Conservation (phyloP, 2,888 invertebrate species). For the Mythimna pallens region DNA sequence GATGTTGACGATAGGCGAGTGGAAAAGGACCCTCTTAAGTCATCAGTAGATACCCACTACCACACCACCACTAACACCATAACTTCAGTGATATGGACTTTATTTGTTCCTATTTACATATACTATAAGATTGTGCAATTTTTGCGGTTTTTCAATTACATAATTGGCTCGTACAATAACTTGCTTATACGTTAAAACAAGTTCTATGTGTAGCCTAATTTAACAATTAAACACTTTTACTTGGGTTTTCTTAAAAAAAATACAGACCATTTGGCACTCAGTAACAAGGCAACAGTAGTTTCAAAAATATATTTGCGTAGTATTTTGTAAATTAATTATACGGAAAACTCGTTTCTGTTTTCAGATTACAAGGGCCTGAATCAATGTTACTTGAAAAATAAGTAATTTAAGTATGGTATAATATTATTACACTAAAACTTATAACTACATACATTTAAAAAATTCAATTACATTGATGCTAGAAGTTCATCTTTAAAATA, state of each 20-base stretch:
- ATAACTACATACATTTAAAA: neutral
- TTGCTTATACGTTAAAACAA: neutral
- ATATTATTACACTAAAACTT: too few relatives aligned
- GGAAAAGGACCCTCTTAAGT: too few relatives aligned
- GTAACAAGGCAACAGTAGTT: neutral
- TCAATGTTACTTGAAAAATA: neutral
- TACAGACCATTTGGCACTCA: too few relatives aligned
- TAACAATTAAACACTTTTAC: slow-evolving; percentile 5
- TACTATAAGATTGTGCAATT: neutral
- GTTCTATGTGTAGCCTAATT: neutral
- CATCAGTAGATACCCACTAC: too few relatives aligned
- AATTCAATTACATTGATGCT: neutral
- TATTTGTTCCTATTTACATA: too few relatives aligned
- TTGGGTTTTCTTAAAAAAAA: too few relatives aligned
- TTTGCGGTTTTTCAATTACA: neutral
- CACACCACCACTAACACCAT: too few relatives aligned
- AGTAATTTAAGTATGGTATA: too few relatives aligned
- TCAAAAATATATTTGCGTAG: neutral
- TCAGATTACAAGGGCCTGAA: neutral
- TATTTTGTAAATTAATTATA: neutral
- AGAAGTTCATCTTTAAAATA: slow-evolving; percentile 20
- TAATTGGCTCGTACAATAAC: neutral
- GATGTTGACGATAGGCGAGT: too few relatives aligned
- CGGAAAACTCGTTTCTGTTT: neutral
- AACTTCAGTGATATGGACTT: neutral